Conservation (phyloP, 2,113 vertebrate species). For the Eudorcas thomsonii region DNA sequence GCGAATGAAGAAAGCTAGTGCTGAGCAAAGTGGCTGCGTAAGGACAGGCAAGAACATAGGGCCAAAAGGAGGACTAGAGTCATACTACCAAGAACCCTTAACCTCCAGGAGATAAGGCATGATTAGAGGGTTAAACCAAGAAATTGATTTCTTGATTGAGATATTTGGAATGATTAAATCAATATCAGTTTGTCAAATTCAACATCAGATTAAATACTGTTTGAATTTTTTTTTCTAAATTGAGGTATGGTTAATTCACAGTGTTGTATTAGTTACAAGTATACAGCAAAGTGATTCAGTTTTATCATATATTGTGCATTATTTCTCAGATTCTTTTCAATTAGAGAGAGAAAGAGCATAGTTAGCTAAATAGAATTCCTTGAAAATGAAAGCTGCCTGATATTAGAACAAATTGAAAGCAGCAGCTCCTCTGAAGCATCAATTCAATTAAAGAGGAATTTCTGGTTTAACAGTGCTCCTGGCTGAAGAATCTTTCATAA, state of each 20-base stretch:
- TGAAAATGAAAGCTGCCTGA: background rate
- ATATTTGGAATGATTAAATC: background rate
- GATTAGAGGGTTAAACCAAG: background rate
- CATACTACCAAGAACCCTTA: background rate
- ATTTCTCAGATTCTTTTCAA: background rate
- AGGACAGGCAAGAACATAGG: background rate
- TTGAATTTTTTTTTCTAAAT: background rate
- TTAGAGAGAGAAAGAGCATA: background rate
- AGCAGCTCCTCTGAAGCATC: slow-evolving; percentile 8
- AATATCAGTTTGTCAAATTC: slow-evolving; percentile 28
- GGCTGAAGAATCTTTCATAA: slow-evolving; percentile 24
- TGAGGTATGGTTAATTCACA: background rate
- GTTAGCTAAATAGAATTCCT: slow-evolving; percentile 18
- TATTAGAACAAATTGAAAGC: slow-evolving; percentile 36
- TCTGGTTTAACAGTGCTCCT: slow-evolving; percentile 14
- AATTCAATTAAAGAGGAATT: slow-evolving; percentile 30
- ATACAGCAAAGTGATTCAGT: background rate
- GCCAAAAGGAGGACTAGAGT: background rate
- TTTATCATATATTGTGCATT: background rate
- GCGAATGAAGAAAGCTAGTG: background rate
- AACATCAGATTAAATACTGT: background rate
- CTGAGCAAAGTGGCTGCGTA: background rate
- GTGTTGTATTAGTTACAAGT: background rate
- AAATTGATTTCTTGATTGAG: background rate
- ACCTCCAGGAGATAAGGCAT: background rate